Conservation (phyloP, 2,888 invertebrate species). For the Cancer borealis region DNA sequence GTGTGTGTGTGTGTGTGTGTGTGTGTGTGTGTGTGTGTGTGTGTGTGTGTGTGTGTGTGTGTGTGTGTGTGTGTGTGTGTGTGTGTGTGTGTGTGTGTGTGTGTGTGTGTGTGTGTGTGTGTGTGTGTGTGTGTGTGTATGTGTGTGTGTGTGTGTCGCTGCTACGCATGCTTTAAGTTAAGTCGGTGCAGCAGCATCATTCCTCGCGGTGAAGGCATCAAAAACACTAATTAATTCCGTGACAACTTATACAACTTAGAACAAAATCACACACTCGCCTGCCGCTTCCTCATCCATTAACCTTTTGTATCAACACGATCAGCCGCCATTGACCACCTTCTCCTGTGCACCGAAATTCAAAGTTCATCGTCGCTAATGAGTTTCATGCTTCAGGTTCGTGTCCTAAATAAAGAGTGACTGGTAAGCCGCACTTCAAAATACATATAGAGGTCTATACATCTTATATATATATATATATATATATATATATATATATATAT, state of each 20-base stretch:
- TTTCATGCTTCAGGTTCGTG: too few species aligned
- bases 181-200: not conserved
- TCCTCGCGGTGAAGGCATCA: not conserved
- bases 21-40: constrained; percentile 4
- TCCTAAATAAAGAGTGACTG: too few species aligned
- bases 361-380: too few species aligned
- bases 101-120: constrained; percentile 30
- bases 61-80: not conserved
- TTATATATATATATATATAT: too few species aligned
- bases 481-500: too few species aligned
- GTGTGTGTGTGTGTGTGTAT: not conserved
- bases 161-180: not conserved
- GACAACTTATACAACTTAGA: not conserved
- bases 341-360: too few species aligned
- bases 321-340: too few species aligned
- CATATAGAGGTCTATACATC: too few species aligned
- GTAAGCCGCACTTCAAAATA: too few species aligned
- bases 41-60: not conserved
- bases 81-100: not conserved
- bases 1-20: constrained; percentile 22
- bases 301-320: too few species aligned
- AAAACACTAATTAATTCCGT: not conserved
- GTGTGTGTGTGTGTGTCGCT: not conserved
- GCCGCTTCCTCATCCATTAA: not conserved
- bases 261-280: not conserved